phyloP scores from a whole-genome alignment of 2,888 invertebrate genomes.

The Muschampia plurimacula region DNA sequence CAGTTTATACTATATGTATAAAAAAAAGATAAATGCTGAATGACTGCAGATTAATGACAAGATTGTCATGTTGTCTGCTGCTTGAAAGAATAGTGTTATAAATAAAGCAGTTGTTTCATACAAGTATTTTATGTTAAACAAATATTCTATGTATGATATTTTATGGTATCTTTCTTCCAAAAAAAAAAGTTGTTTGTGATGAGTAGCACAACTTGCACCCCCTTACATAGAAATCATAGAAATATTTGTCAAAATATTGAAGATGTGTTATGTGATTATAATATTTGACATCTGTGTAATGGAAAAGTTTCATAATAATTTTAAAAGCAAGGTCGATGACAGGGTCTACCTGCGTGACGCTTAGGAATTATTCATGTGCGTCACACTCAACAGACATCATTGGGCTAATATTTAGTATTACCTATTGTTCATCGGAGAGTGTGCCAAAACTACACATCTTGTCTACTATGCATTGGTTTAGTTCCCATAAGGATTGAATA shows the following conservation, averaged over 20 bases:
- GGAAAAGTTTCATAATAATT: slow-evolving; percentile 7
- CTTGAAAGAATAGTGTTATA: too few species aligned
- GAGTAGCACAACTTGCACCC: too few species aligned
- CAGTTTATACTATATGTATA: too few species aligned
- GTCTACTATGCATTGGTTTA: slow-evolving; percentile 26
- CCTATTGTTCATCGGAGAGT: slow-evolving; percentile 51
- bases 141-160: too few species aligned
- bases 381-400: slow-evolving; percentile 51
- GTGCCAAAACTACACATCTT: slow-evolving; percentile 56
- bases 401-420: slow-evolving; percentile 53
- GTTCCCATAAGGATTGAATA: slow-evolving; percentile 3
- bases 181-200: too few species aligned
- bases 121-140: too few species aligned
- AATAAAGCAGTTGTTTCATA: too few species aligned
- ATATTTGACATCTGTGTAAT: neutral
- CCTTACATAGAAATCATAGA: too few species aligned
- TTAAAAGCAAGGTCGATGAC: slow-evolving; percentile 60
- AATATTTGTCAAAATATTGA: neutral
- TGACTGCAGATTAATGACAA: too few species aligned
- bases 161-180: too few species aligned
- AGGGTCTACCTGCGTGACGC: slow-evolving; percentile 61
- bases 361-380: slow-evolving; percentile 40
- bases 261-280: neutral
- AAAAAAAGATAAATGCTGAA: too few species aligned
- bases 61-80: too few species aligned